Conservation (phyloP, 2,113 vertebrate genomes). For the Tachuris rubrigastra region DNA sequence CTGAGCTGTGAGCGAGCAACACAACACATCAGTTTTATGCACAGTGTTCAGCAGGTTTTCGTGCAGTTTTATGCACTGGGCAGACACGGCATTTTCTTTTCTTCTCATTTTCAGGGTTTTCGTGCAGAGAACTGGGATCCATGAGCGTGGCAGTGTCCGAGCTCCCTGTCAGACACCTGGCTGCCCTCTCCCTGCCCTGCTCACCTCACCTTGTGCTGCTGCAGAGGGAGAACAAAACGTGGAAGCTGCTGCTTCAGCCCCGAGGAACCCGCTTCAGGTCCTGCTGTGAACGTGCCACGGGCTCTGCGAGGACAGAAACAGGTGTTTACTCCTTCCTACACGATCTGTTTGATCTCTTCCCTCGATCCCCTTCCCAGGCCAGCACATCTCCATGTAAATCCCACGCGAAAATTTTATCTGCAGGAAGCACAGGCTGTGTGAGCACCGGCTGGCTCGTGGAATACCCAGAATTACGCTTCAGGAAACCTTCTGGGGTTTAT, state of each 20-base stretch:
- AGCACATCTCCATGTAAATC: not conserved
- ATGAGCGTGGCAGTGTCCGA: rapidly evolving
- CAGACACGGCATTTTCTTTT: rapidly evolving
- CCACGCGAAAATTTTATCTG: not conserved
- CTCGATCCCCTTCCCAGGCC: not conserved
- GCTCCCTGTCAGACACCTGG: not conserved
- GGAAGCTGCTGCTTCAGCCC: not conserved
- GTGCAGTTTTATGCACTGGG: rapidly evolving
- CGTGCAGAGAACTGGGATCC: not conserved
- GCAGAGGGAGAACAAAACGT: not conserved
- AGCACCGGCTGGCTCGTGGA: not conserved
- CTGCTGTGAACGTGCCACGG: not conserved
- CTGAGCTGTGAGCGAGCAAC: not conserved
- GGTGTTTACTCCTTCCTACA: not conserved
- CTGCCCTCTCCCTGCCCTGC: not conserved
- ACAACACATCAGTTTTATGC: rapidly evolving
- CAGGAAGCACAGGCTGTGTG: not conserved
- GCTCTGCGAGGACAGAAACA: not conserved
- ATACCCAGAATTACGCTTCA: not conserved
- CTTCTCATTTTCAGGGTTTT: not conserved
- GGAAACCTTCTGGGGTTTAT: not conserved
- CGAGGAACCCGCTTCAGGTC: not conserved
- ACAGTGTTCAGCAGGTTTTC: rapidly evolving
- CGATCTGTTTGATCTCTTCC: slow-evolving; percentile 34
- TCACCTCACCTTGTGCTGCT: not conserved